phyloP scores from a whole-genome alignment of 2,797 vertebrate genomes.

The Poecilia gillii region DNA sequence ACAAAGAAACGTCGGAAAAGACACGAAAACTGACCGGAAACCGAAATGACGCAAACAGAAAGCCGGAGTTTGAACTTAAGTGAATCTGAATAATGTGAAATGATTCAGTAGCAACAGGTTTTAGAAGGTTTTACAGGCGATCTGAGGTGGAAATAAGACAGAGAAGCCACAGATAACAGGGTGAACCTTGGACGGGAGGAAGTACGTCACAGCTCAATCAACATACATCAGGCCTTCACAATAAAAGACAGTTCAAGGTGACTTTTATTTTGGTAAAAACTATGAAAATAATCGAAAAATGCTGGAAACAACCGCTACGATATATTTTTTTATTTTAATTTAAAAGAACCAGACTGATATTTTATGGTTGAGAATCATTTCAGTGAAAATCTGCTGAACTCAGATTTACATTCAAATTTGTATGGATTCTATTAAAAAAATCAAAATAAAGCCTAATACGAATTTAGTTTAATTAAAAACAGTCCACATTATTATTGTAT shows the following conservation, averaged over 20 bases:
- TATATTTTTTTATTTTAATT: neutral
- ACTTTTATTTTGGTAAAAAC: neutral
- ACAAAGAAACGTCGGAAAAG: neutral
- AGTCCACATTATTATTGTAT: neutral
- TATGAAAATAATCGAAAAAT: neutral
- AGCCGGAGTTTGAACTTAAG: neutral
- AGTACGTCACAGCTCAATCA: conserved; percentile 14
- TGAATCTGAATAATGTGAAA: neutral
- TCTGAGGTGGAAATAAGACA: neutral
- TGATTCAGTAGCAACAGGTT: neutral
- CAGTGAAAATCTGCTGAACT: too few relatives aligned
- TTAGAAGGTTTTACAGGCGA: neutral
- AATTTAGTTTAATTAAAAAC: neutral
- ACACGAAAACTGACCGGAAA: accelerated
- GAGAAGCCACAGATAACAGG: neutral
- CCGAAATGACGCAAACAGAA: conserved; percentile 3
- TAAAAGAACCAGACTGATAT: too few relatives aligned
- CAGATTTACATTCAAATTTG: neutral
- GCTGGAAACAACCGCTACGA: neutral
- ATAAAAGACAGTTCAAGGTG: conserved; percentile 29
- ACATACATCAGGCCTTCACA: neutral
- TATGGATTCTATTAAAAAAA: neutral
- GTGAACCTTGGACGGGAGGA: conserved; percentile 19
- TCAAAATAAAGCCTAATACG: too few relatives aligned
- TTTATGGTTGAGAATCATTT: too few relatives aligned